phyloP scores from a whole-genome alignment of 1,140 invertebrate species.

The Caenorhabditis latens region DNA sequence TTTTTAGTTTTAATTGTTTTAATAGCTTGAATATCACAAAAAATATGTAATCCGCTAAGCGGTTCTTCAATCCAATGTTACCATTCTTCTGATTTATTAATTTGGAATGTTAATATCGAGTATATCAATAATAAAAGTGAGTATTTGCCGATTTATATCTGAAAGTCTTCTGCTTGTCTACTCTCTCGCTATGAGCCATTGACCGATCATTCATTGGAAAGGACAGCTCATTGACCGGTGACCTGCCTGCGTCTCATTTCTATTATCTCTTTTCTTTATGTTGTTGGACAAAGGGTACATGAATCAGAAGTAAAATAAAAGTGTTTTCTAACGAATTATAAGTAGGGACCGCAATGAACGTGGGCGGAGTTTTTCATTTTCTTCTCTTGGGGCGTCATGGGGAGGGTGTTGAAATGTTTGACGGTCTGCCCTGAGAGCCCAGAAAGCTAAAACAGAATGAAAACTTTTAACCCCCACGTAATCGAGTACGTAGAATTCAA shows the following conservation, averaged over 20 bases:
- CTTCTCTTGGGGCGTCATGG: no score
- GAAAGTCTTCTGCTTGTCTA: not conserved
- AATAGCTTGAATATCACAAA: not conserved
- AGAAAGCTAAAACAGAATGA: no score
- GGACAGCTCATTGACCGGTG: constrained; percentile 15
- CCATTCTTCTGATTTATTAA: no score
- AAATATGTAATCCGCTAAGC: not conserved
- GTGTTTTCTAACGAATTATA: not conserved
- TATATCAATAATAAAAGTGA: not conserved
- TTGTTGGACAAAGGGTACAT: not conserved
- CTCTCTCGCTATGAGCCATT: not conserved
- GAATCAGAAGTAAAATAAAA: not conserved
- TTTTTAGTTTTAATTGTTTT: not conserved
- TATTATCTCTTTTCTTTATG: not conserved
- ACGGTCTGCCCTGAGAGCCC: no score
- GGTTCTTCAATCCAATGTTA: not conserved
- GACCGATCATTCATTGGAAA: not conserved
- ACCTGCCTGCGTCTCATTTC: not conserved
- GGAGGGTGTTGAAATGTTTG: no score
- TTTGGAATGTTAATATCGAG: no score
- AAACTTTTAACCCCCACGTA: no score
- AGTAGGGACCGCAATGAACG: no score
- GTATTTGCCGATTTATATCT: not conserved
- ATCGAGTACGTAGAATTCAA: no score
- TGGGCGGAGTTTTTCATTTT: no score